Base-by-base conservation (phyloP, 2,797 vertebrate genomes). In the Psittacula echo region DNA sequence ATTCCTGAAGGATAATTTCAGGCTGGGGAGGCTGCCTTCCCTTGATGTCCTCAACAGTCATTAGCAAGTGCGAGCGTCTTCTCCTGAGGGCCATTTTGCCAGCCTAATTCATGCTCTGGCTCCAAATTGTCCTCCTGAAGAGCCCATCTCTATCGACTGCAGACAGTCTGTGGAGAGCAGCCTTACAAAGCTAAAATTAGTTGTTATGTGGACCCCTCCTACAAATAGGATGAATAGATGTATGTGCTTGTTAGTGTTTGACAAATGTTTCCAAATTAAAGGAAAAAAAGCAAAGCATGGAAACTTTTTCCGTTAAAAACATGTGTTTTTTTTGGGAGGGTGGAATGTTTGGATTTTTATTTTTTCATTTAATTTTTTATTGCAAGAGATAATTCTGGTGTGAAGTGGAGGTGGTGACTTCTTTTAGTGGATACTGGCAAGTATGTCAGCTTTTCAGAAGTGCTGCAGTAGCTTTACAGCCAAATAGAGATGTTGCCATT, bases 41-140 rank as follows among this genome's bases (percentile, higher is more conserved):
- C 42, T 66, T 71, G n/a, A 42, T 78, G 42, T 70, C 15, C 64
- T 85, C 48, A 73, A 14, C 27, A 67, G 77, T 10, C 51, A 44
- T 88, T 94, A 90, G 53, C 60, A 82, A 50, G 27, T 67, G 64
- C 88, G 56, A 60, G 26, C 53, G 7, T 37, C 84, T 90, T 87
- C 93, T 93, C 90, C 51, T 68, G 84, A 89, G 88, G n/a, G 70
- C n/a, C 14, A 7, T 93, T 89, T 91, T 73, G 45, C 37, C 60
- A 64, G 48, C 50, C 24, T 80, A 85, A 79, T 85, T 91, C 56
- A 70, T 37, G 20, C 27, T 87, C 64, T 71, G 71, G 50, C 86
- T 93, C 64, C 73, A 92, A 48, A 45, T 14, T 67, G n/a, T 76
- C 60, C 56, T 82, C 41, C 74, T 72, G 54, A 95, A 92, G 41